phyloP scores from a whole-genome alignment of 1,140 invertebrate genomes.

The Megathymus violae region DNA sequence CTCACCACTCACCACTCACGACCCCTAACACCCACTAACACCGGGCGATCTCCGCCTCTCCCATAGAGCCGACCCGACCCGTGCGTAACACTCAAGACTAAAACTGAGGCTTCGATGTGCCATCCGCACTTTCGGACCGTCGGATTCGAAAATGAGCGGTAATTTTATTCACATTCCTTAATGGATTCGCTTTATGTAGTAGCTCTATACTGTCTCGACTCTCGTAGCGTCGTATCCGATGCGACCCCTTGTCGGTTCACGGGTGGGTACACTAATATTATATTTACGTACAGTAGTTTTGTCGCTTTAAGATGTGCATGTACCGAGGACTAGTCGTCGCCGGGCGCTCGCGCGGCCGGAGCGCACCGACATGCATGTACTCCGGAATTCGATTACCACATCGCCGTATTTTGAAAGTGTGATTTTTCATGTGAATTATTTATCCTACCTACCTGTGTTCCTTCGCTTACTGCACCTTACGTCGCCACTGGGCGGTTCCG shows the following conservation, averaged over 20 bases:
- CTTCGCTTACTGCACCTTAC: conserved; percentile 70
- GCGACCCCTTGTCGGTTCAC: conserved; percentile 68
- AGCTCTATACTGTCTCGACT: conserved; percentile 80
- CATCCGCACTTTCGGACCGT: conserved; percentile 62
- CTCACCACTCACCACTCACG: too few relatives aligned
- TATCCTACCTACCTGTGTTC: conserved; percentile 76
- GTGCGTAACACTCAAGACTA: conserved; percentile 50
- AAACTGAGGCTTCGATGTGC: conserved; percentile 69
- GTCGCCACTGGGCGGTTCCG: conserved; percentile 35
- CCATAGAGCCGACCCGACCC: conserved; percentile 39
- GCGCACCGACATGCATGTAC: conserved; percentile 64
- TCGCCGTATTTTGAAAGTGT: conserved; percentile 73
- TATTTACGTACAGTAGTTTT: conserved; percentile 81
- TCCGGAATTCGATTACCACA: conserved; percentile 56
- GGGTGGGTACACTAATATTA: conserved; percentile 82
- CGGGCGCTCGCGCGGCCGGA: conserved; percentile 52
- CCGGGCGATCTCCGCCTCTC: conserved; percentile 29
- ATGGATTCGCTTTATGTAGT: conserved; percentile 80
- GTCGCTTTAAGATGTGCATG: conserved; percentile 82
- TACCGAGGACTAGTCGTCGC: conserved; percentile 67
- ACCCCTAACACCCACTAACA: conserved; percentile 50
- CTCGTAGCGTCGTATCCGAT: conserved; percentile 74
- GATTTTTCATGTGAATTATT: conserved; percentile 79
- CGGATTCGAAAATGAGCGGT: conserved; percentile 69
- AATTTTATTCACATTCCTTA: conserved; percentile 78